phyloP scores from a whole-genome alignment of 2,888 invertebrate species.

The Archaeoteleia sp. region DNA sequence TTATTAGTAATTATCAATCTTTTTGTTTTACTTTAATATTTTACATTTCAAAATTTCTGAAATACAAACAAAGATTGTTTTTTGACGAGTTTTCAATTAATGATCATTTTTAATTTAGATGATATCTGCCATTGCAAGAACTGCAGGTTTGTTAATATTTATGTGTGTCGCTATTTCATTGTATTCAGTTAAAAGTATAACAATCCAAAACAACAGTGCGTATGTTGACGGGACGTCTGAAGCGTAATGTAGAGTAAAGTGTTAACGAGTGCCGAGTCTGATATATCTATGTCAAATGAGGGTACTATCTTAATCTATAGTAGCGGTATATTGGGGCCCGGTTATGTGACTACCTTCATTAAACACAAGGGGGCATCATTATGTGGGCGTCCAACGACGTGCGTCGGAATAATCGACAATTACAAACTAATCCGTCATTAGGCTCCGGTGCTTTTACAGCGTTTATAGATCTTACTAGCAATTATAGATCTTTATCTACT shows the following conservation, averaged over 20 bases:
- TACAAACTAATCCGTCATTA: not conserved
- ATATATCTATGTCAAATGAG: conserved; percentile 59
- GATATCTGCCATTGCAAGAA: too few species aligned
- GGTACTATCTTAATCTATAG: conserved; percentile 64
- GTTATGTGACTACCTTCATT: conserved; percentile 61
- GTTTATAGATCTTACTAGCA: too few species aligned
- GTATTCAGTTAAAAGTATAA: conserved; percentile 13
- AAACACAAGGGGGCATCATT: conserved; percentile 36
- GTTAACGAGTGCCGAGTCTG: conserved; percentile 17
- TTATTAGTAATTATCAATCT: too few species aligned
- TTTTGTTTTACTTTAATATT: too few species aligned
- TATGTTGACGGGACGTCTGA: not conserved
- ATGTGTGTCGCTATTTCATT: too few species aligned
- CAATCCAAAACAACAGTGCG: conserved; percentile 45
- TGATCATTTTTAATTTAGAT: too few species aligned
- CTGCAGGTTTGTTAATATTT: too few species aligned
- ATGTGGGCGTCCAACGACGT: conserved; percentile 50
- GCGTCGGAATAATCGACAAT: conserved; percentile 22
- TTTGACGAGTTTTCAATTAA: too few species aligned
- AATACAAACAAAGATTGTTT: too few species aligned
- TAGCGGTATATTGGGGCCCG: conserved; percentile 63
- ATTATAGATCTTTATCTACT: too few species aligned
- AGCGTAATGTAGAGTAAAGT: conserved; percentile 27
- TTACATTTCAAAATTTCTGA: too few species aligned
- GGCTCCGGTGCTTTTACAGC: too few species aligned